Conservation (phyloP, 2,888 invertebrate species). For the Stomorhina lunata region DNA sequence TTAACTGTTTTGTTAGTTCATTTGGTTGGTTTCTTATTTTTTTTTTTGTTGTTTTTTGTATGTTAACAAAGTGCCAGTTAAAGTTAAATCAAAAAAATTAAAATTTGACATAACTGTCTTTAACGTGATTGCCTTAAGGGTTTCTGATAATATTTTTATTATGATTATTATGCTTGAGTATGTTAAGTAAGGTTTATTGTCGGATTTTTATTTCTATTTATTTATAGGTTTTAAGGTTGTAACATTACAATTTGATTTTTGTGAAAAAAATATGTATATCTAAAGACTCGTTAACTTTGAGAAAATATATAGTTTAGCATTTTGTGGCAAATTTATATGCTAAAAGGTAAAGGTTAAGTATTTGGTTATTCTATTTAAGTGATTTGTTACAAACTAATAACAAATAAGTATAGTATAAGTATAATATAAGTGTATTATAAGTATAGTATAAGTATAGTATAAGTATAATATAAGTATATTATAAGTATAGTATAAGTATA, state of each 20-base stretch:
- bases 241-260: slow-evolving; percentile 15
- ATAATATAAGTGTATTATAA: no score
- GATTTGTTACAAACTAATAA: no score
- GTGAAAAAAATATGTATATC: no score
- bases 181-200: no score
- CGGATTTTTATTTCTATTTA: not conserved
- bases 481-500: no score
- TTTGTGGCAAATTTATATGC: slow-evolving; percentile 28
- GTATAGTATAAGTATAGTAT: no score
- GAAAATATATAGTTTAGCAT: slow-evolving; percentile 15
- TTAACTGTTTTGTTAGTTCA: not conserved
- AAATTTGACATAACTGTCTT: slow-evolving; percentile 71
- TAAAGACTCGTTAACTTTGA: slow-evolving; percentile 7
- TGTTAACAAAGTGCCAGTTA: slow-evolving; percentile 65
- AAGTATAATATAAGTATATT: no score
- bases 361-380: slow-evolving; percentile 1
- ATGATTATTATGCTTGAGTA: no score
- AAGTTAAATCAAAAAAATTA: slow-evolving; percentile 53
- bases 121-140: slow-evolving; percentile 77
- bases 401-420: no score
- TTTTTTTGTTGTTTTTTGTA: slow-evolving; percentile 47
- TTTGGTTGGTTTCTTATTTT: slow-evolving; percentile 36
- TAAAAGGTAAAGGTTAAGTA: slow-evolving; percentile 55
- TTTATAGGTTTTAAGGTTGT: not conserved
- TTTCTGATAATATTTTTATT: not conserved